Base-by-base conservation (phyloP, 2,888 invertebrate species). In the Troglohyphantes excavatus region DNA sequence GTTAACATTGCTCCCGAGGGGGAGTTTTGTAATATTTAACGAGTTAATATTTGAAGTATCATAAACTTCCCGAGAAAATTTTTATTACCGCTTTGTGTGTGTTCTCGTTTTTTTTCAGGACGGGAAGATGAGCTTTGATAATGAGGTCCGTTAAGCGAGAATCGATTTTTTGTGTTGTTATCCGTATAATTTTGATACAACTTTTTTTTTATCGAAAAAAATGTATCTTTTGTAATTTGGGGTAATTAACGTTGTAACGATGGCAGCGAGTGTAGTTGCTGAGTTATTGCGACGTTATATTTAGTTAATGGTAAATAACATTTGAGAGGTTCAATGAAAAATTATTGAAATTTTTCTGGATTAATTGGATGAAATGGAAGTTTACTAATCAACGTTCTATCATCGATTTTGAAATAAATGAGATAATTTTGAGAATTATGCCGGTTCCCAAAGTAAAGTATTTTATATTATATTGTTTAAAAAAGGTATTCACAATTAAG, bases 201-300 rank as follows among this genome's bases (percentile, higher is more conserved):
- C 7, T 53, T 53, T 53, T 39, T n/a, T n/a, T n/a, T n/a, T n/a
- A n/a, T 3, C 39, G 39, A 17, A 53, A 53, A 53, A 53, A 53
- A n/a, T 53, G 53, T 53, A 53, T 53, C 53, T n/a, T 53, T 53
- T 53, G 53, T 53, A 13, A 39, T 53, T 53, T 53, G 53, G n/a
- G 53, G 53, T 53, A 53, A 53, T 53, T 53, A 53, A n/a, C 17
- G 1, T 9, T 53, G 13, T 53, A 53, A n/a, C 2, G 53, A 53
- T 53, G 17, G n/a, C 5, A n/a, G n/a, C 17, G 53, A n/a, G n/a
- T 53, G n/a, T 53, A 53, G 53, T 2, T 13, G 53, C 17, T n/a
- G 53, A 53, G 53, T 13, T 5, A 53, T 13, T 39, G 7, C 13
- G 13, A 13, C 39, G 39, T 39, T 39, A 39, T 11, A 39, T 39